Percentiles rank a stretch among this genome's conserved stretches.
These are phyloP conservation scores for Bradypodion ventrale DNA, from an alignment of 2,797 vertebrate genomes.

Conservation along the genomic window DNA sequence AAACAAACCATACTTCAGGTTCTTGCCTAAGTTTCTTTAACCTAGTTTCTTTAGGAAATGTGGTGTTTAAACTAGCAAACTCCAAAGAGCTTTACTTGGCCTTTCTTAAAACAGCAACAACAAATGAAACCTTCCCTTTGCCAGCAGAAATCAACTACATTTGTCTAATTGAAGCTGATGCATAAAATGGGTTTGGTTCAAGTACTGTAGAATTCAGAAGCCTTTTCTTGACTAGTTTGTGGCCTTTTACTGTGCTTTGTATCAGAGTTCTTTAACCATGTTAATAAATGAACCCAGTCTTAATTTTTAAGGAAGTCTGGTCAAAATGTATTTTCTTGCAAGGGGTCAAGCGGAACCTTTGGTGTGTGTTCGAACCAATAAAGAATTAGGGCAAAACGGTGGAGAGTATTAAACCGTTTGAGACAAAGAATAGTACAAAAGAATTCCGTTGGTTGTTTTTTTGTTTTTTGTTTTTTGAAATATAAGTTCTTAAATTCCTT, in stretches of 20 bases:
- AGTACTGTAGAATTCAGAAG: constrained; percentile 80
- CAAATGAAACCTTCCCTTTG: constrained; percentile 66
- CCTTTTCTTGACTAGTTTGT: constrained; percentile 88
- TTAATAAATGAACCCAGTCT: constrained; percentile 98
- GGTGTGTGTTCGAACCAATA: neutral
- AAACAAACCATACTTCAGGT: constrained; percentile 46
- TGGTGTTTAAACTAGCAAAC: constrained; percentile 76
- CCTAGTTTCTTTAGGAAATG: constrained; percentile 62
- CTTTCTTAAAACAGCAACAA: constrained; percentile 65
- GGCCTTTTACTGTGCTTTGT: constrained; percentile 97
- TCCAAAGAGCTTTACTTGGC: constrained; percentile 75
- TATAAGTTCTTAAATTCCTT: too few relatives aligned
- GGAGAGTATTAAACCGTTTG: too few relatives aligned
- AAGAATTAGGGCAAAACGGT: too few relatives aligned
- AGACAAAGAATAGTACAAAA: too few relatives aligned
- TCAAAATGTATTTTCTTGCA: constrained; percentile 60
- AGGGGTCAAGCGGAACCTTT: neutral
- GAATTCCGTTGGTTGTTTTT: too few relatives aligned
- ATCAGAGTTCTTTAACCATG: constrained; percentile 98
- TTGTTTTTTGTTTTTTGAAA: too few relatives aligned
- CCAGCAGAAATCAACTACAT: constrained; percentile 46
- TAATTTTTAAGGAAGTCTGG: constrained; percentile 86
- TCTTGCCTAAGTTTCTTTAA: constrained; percentile 59
- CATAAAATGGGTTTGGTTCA: constrained; percentile 63
- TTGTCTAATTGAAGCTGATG: constrained; percentile 49